Base-by-base conservation (phyloP, 1,140 invertebrate genomes). In the Muscidifurax raptorellus region DNA sequence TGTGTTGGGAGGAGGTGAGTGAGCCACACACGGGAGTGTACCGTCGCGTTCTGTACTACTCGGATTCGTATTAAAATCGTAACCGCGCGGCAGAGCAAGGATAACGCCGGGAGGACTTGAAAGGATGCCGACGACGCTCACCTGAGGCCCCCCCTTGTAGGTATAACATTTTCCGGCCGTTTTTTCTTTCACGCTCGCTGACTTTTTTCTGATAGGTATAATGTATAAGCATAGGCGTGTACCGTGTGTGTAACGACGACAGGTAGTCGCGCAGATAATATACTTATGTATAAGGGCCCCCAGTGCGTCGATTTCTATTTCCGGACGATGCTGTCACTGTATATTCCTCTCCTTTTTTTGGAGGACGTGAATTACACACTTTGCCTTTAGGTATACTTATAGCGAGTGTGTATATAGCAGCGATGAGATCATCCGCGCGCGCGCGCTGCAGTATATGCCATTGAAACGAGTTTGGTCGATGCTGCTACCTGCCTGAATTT, bases 311-410 rank as follows among this genome's bases (percentile, higher is more conserved):
- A 36, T 52, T 74, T 79, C 85, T 86, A 87, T 86, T 88, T 87
- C 72, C 44, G 80, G 77, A n/a, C 82, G 85, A 87, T 89, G 85
- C 85, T 89, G 85, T 89, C 87, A 89, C 88, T 86, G 13, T 15
- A 12, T 13, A 5, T 13, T 52, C 15, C 18, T 15, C 18, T 52
- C 18, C 18, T 47, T 79, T 84, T 74, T 84, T 87, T 87, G 44
- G 69, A 84, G 76, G 76, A 52, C n/a, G 13, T 59, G 15, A 59
- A 71, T 59, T n/a, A 71, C 18, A 71, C 67, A 2, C 12, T 28
- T 7, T 2, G 32, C 74, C 22, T 25, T 36, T 47, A 44, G 9
- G 36, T 76, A 44, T 30, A 69, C 28, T 69, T 25, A 44, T 76
- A 44, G 22, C n/a, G n/a, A n/a, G n/a, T n/a, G 25, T 30, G 9